phyloP scores from a whole-genome alignment of 2,888 invertebrate genomes.

The Cacoxenus indagator region DNA sequence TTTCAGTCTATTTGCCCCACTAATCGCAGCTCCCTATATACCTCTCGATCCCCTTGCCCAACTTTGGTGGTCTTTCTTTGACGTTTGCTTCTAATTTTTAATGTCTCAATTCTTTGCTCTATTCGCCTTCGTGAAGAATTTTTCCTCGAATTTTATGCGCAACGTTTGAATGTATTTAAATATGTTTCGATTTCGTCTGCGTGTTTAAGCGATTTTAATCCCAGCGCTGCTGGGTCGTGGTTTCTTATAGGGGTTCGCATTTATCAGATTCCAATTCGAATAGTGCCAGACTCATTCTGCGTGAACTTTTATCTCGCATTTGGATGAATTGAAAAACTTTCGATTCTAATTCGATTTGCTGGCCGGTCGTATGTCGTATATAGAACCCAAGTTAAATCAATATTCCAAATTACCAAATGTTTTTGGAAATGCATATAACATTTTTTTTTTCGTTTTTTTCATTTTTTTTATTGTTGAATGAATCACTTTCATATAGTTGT shows the following conservation, averaged over 20 bases:
- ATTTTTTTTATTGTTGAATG: neutral
- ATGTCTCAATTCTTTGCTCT: neutral
- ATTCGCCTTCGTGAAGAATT: neutral
- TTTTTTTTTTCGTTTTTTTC: neutral
- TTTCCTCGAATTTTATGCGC: neutral
- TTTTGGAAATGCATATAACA: neutral
- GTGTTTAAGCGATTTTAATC: neutral
- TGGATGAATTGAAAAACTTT: neutral
- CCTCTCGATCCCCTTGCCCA: neutral
- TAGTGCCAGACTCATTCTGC: neutral
- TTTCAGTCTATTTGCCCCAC: neutral
- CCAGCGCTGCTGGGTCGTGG: neutral
- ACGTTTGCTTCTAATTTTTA: neutral
- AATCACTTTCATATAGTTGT: conserved; percentile 12
- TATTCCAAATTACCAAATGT: conserved; percentile 12
- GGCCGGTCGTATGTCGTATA: no score
- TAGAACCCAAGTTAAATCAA: conserved; percentile 17
- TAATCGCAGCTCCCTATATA: neutral
- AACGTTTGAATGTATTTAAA: neutral
- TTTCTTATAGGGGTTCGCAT: neutral
- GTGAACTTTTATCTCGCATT: neutral
- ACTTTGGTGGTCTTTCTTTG: neutral
- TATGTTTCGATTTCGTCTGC: neutral
- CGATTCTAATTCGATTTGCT: neutral
- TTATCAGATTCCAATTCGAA: neutral